Percentiles rank a stretch among this genome's conserved stretches.
Evolutionary conservation across 2,888 invertebrate species (phyloP).

Genomic region (Drosophila anceps): DNA sequence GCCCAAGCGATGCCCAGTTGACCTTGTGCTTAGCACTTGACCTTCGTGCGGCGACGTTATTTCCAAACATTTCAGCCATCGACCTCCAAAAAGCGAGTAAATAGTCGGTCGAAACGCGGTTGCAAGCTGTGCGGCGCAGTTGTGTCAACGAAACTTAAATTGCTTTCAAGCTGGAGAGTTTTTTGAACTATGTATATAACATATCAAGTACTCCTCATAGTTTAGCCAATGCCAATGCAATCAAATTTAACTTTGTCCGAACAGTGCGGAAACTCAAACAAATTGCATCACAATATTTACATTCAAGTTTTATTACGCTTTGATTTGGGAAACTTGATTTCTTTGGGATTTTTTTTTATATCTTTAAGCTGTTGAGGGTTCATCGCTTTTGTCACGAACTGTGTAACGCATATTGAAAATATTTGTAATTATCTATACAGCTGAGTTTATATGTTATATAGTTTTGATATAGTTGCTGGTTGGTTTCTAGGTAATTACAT

Average conservation of each 20-base stretch:
- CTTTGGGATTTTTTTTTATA: constrained; percentile 7
- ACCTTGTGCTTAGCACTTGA: constrained; percentile 58
- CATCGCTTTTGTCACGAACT: not conserved
- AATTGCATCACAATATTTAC: constrained; percentile 47
- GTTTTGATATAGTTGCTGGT: not conserved
- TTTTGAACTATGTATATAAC: constrained; percentile 65
- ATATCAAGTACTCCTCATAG: constrained; percentile 17
- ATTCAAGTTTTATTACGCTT: constrained; percentile 29
- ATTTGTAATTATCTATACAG: not conserved
- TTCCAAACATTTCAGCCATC: constrained; percentile 70
- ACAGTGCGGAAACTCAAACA: constrained; percentile 48
- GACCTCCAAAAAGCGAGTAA: constrained; percentile 55
- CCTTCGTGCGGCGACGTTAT: constrained; percentile 56
- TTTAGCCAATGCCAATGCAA: constrained; percentile 45
- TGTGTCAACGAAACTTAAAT: constrained; percentile 77
- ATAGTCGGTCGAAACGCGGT: constrained; percentile 18
- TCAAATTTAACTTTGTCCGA: constrained; percentile 14
- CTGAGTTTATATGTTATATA: not conserved
- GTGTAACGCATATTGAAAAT: not conserved
- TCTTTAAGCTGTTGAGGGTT: not conserved
- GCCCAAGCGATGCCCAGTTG: constrained; percentile 5
- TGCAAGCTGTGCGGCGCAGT: constrained; percentile 34
- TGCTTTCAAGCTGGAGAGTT: constrained; percentile 65
- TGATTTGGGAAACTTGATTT: constrained; percentile 48
- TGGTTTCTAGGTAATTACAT: too few relatives aligned